Base-by-base conservation (phyloP, 2,888 invertebrate species). In the Agrilus cyanescens region DNA sequence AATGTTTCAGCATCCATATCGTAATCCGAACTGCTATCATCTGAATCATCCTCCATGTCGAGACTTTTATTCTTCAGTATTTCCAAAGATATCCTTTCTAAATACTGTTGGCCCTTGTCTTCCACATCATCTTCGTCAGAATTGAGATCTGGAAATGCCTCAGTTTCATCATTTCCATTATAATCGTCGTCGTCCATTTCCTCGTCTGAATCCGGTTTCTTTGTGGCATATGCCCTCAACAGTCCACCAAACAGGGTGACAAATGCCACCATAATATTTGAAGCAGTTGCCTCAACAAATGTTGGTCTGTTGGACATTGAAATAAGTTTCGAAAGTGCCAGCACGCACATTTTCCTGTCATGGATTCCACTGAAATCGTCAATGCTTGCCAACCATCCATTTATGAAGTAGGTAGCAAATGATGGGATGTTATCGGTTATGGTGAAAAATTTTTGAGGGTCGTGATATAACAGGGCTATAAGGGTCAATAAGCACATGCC, bases 121-220 rank as follows among this genome's bases (percentile, higher is more conserved):
- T 94, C 91, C 45, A 94, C 77, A 56, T 95, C 95, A 64, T 95
- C 94, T 65, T 95, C 95, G 62, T 96, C 96, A 47, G 89, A 86
- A 43, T 87, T 89, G 38, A 95, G 69, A 15, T 86, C 84, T 62
- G 87, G 88, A 16, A 78, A 68, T 25, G 51, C 46, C 32, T 38
- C 43, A 50, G 45, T 35, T 31, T 20, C 14, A 30, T 14, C 12
- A 18, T 40, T 14, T 73, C 76, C 78, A 69, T 83, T 83, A 45
- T 82, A 80, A 40, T 86, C 85, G 25, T 82, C 86, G 10, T 85
- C 85, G 10, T 85, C 89, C 36, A 83, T 85, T 41, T 66, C 66
- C 44, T 65, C 65, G 1, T 53, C 83, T 82, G 14, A 15, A 32
- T 82, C 85, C 51, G 83, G 82, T 3, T 88, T 91, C 56, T 84